Base-by-base conservation (phyloP, 2,113 vertebrate genomes). In the Tichodroma muraria region DNA sequence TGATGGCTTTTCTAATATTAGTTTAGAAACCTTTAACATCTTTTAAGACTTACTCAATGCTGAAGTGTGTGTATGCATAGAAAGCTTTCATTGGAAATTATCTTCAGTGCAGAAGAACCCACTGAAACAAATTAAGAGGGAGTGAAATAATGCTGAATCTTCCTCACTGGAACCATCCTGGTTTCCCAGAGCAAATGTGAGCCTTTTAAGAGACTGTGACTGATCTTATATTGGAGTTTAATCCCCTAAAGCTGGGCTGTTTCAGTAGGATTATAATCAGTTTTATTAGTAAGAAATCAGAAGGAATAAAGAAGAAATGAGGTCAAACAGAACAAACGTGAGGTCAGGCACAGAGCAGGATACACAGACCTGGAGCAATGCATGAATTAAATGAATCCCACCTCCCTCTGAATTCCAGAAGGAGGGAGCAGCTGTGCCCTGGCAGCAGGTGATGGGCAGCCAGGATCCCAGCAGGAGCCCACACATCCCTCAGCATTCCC, bases 361-460 rank as follows among this genome's bases (percentile, higher is more conserved):
- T 3, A 35, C 37, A 17, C 53, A 66, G 20, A 30, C 7, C 54
- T 6, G 45, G 16, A 37, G 24, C 13, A 21, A 38, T 1, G 9
- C 59, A 2, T 3, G 35, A 24, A 27, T 4, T 3, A 13, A 27
- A 35, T 2, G 6, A 57, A 42, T 14, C 13, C 19, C 66, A 76
- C 3, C 6, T 8, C 4, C 11, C 17, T 0, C 4, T 44, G 33
- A 38, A 13, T 7, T 11, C 20, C 50, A 35, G 49, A 50, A 15
- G 37, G 5, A 49, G 31, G 1, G 42, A 53, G 40, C 42, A 61
- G 59, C 21, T 5, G 6, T 8, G 27, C 19, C 10, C 27, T 23
- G 11, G 70, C 61, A 89, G 66, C 21, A 33, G 57, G 57, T n/a
- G 65, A 9, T 4, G 21, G 73, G 49, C 47, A 59, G 10, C 23